Evolutionary conservation across 2,113 vertebrate species (phyloP).

Genomic region (Onychorhynchus coronatus): DNA sequence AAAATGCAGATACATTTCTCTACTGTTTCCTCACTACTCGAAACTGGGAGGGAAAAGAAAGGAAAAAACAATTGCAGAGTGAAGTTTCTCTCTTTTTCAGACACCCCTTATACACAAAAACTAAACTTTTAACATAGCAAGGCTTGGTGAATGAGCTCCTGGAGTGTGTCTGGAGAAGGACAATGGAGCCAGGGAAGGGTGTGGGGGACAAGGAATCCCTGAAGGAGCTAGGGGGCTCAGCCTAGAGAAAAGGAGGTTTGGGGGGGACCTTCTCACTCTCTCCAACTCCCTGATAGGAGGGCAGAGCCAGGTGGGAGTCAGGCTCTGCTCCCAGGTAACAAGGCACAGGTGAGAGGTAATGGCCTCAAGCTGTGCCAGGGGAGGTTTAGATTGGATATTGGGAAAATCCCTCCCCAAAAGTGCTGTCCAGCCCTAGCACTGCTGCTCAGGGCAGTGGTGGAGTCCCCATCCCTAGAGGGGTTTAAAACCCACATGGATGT

Average conservation of each 20-base stretch:
- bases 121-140: background rate
- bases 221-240: background rate
- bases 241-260: background rate
- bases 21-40: conserved; percentile 58
- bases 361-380: background rate
- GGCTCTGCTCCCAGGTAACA: background rate
- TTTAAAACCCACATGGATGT: background rate
- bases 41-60: background rate
- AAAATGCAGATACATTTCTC: conserved; percentile 91
- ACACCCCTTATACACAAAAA: background rate
- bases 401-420: background rate
- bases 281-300: background rate
- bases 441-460: background rate
- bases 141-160: background rate
- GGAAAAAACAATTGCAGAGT: background rate
- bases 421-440: background rate
- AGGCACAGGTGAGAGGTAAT: background rate
- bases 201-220: background rate
- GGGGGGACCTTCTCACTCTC: background rate
- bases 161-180: background rate
- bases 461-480: background rate
- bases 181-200: background rate
- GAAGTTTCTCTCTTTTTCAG: background rate
- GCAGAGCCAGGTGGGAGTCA: background rate
- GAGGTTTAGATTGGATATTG: background rate